Evolutionary conservation across 2,797 vertebrate species (phyloP).

Genomic region (Otolemur crassicaudatus): DNA sequence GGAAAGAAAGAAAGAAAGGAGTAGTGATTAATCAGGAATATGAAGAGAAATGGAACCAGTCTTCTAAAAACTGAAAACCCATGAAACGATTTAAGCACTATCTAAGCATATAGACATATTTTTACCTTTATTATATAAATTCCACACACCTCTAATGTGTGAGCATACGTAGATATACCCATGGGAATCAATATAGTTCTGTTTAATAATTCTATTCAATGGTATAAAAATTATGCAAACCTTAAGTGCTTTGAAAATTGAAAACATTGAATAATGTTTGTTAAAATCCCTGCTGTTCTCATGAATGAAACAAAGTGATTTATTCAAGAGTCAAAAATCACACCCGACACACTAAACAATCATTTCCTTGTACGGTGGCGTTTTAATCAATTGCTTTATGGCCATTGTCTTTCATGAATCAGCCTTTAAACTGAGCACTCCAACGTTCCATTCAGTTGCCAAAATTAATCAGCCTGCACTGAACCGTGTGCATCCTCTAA

Average conservation of each 20-base stretch:
- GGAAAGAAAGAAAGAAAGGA: too few species aligned
- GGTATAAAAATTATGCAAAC: conserved; percentile 34
- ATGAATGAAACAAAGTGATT: conserved; percentile 69
- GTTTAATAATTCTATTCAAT: background rate
- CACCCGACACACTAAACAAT: conserved; percentile 30
- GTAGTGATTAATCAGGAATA: background rate
- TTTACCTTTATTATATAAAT: background rate
- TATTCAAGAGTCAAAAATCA: conserved; percentile 47
- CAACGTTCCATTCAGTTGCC: conserved; percentile 58
- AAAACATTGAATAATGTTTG: conserved; percentile 30
- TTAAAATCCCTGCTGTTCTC: conserved; percentile 43
- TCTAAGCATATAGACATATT: conserved; percentile 19
- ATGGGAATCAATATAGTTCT: background rate
- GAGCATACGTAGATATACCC: background rate
- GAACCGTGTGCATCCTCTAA: conserved; percentile 39
- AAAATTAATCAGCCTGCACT: conserved; percentile 48
- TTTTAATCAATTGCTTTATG: conserved; percentile 63
- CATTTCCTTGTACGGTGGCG: conserved; percentile 37
- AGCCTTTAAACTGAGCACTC: conserved; percentile 22
- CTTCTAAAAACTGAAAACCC: conserved; percentile 22
- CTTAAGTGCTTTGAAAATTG: conserved; percentile 32
- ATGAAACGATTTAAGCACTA: background rate
- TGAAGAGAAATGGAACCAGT: background rate
- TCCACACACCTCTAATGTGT: background rate
- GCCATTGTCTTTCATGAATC: conserved; percentile 54